A percentile compares a stretch with the other conserved stretches of the same genome.
These are phyloP conservation scores for Glomeris maerens DNA, from an alignment of 1,140 invertebrate genomes.

Conservation along the genomic window DNA sequence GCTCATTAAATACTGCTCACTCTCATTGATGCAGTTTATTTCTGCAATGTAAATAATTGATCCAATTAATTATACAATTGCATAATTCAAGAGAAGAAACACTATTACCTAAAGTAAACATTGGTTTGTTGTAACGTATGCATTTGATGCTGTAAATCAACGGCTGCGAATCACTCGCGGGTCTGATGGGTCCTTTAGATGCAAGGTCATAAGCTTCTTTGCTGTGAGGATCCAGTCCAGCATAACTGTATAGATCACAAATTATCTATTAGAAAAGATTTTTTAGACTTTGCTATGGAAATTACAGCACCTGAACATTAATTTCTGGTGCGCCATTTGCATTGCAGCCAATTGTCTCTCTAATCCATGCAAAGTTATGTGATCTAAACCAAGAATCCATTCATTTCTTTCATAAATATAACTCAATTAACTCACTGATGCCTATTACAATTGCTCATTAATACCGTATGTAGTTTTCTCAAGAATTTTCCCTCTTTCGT, in stretches of 20 bases:
- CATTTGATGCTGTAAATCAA: conserved; percentile 78
- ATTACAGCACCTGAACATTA: conserved; percentile 61
- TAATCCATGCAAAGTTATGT: conserved; percentile 47
- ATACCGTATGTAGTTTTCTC: conserved; percentile 50
- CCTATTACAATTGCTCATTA: conserved; percentile 14
- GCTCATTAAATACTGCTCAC: conserved; percentile 51
- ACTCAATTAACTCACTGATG: neutral
- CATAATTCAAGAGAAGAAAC: conserved; percentile 2
- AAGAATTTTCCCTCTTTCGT: conserved; percentile 51
- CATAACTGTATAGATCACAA: conserved; percentile 37
- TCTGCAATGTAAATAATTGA: conserved; percentile 44
- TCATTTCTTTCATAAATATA: conserved; percentile 7
- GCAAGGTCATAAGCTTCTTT: conserved; percentile 81
- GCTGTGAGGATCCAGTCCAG: conserved; percentile 62
- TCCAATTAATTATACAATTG: neutral
- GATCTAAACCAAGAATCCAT: conserved; percentile 24
- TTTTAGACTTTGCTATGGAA: neutral
- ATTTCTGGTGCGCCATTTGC: conserved; percentile 63
- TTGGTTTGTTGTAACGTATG: conserved; percentile 58
- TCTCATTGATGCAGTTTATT: conserved; percentile 69
- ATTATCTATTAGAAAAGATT: conserved; percentile 6
- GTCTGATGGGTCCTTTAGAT: conserved; percentile 56
- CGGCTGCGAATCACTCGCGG: conserved; percentile 48
- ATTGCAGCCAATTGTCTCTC: conserved; percentile 55
- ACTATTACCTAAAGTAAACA: conserved; percentile 65